Conservation (phyloP, 2,888 invertebrate genomes). For the Drymonia ruficornis region DNA sequence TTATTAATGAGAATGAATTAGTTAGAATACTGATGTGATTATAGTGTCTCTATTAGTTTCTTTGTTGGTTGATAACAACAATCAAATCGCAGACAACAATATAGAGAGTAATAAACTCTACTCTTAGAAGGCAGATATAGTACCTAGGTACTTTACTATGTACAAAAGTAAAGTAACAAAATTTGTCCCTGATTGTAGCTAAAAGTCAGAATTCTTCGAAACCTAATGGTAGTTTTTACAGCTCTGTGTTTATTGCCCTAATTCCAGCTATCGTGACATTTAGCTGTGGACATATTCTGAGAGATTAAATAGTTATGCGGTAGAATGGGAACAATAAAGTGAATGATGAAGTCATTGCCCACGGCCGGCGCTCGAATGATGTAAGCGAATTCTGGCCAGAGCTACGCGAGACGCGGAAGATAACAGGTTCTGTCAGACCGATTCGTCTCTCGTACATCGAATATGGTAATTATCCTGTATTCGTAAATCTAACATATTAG, state of each 20-base stretch:
- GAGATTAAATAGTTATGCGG: conserved; percentile 5
- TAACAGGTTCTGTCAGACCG: conserved; percentile 29
- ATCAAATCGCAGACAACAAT: too few species aligned
- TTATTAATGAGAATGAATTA: too few species aligned
- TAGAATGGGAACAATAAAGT: conserved; percentile 40
- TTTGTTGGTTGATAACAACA: too few species aligned
- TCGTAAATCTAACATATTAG: conserved; percentile 3
- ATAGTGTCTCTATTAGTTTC: too few species aligned
- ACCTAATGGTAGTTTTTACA: neutral
- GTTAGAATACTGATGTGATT: too few species aligned
- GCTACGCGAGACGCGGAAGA: conserved; percentile 13
- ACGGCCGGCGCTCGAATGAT: conserved; percentile 34
- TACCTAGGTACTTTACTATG: too few species aligned
- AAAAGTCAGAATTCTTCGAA: neutral
- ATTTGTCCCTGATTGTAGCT: neutral
- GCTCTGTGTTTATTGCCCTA: neutral
- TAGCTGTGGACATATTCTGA: neutral
- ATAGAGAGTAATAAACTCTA: too few species aligned
- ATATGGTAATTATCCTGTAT: conserved; percentile 11
- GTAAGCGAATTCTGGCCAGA: conserved; percentile 35
- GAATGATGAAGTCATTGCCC: conserved; percentile 50
- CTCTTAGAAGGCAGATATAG: too few species aligned
- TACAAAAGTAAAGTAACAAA: too few species aligned
- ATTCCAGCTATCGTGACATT: neutral
- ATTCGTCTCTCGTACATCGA: conserved; percentile 15